Base-by-base conservation (phyloP, 2,888 invertebrate species). In the Nomada lathburiana region DNA sequence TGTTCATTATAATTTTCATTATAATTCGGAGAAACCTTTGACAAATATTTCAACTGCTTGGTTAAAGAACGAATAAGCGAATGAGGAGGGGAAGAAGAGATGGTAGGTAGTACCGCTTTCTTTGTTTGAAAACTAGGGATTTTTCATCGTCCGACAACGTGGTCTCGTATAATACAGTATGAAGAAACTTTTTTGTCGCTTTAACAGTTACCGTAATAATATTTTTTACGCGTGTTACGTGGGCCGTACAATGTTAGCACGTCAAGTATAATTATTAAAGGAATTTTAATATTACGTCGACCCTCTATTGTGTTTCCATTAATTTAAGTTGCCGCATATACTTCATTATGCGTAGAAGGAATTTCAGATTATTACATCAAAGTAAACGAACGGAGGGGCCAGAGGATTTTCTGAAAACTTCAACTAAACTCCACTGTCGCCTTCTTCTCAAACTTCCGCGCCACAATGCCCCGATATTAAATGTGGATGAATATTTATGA, bases 401-500 rank as follows among this genome's bases (percentile, higher is more conserved):
- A 62, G 60, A 79, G 85, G 76, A 86, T 87, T 85, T 86, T 81
- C 86, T 64, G 71, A 73, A 87, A 86, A 86, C 83, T 86, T 86
- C 23, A 53, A 59, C 85, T 60, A 76, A 86, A 85, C 85, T 86
- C 74, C 68, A 78, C 70, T 75, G 75, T 85, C 76, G 62, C 76
- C 73, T 83, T 86, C 83, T 82, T 86, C 78, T 62, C 59, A 74
- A 86, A 85, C 85, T 88, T 86, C 64, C 36, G 69, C 81, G 70
- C 57, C 82, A 72, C 81, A 65, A 79, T 85, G 82, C 36, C 82
- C 80, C 85, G 87, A 90, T 91, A 92, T 92, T 92, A 92, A 92
- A 89, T 89, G 89, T 83, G 87, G 88, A 92, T 92, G 92, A 92
- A 92, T 92, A 92, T 92, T 92, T 90, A 93, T 92, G 90, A 91